These are phyloP conservation scores for Chloroceryle aenea DNA, from an alignment of 2,113 vertebrate species.

Conservation along the genomic window DNA sequence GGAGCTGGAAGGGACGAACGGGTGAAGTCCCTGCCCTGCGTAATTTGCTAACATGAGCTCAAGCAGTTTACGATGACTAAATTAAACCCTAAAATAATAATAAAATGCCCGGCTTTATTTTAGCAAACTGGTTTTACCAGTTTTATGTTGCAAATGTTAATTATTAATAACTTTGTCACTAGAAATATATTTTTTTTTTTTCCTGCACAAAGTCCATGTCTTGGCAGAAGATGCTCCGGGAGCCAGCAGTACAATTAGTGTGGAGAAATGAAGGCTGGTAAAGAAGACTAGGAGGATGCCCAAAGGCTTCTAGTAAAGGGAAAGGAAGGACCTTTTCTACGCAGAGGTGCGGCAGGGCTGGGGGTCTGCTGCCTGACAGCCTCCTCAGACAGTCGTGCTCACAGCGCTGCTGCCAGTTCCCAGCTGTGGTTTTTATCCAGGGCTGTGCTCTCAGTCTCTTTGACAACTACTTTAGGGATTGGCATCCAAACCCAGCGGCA, in stretches of 20 bases:
- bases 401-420: not conserved
- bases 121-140: constrained; percentile 74
- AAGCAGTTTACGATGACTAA: constrained; percentile 61
- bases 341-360: too few relatives aligned
- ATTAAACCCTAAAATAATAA: constrained; percentile 37
- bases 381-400: rapidly evolving
- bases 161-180: constrained; percentile 70
- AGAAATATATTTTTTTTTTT: constrained; percentile 14
- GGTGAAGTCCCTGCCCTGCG: constrained; percentile 58
- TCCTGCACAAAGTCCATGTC: not conserved
- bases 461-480: not conserved
- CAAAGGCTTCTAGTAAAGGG: not conserved
- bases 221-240: constrained; percentile 22
- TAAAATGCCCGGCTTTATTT: constrained; percentile 66
- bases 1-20: constrained; percentile 65
- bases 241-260: not conserved
- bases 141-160: constrained; percentile 69
- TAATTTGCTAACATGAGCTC: constrained; percentile 71
- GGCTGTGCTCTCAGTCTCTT: not conserved
- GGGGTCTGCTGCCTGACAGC: rapidly evolving
- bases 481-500: not conserved
- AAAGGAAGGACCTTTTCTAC: not conserved
- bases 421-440: not conserved
- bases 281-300: not conserved
- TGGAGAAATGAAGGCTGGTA: not conserved